Base-by-base conservation (phyloP, 2,888 invertebrate genomes). In the Mactromeris polynyma region DNA sequence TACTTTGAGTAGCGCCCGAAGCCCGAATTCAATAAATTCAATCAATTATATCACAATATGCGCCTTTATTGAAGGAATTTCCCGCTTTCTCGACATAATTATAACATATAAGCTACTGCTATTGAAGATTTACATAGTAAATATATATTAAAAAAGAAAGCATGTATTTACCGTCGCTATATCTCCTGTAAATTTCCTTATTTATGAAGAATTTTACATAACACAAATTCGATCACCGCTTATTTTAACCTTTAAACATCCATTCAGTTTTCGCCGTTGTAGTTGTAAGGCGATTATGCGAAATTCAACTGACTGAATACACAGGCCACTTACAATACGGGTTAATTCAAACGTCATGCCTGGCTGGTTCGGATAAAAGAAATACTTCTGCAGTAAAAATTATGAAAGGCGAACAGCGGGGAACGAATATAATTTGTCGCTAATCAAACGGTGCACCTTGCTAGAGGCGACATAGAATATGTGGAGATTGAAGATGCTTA, bases 281-380 rank as follows among this genome's bases (percentile, higher is more conserved):
- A 36, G 73, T 7, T 83, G 21, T 77, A 77, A 83, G 77, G 26
- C 83, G 83, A 83, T 83, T 83, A 83, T 73, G 19, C 31, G 73
- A 73, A 33, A 77, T 77, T 73, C 83, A 83, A 83, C 83, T 73
- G 83, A 77, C 42, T 83, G 46, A 83, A 73, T 73, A 77, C 83
- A 83, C 73, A 64, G 21, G 31, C 64, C 9, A 82, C 26, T 6
- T 82, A 36, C 21, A 82, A 82, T 82, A 36, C 46, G 77, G 83
- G 83, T 77, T 73, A 77, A 83, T 83, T 83, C 38, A 83, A 83
- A 83, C 46, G 83, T 77, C 26, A 83, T 77, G 83, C 73, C 51
- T 40, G 73, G 73, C 33, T 40, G 21, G 31, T 26, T 36, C 73
- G 46, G 73, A 77, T 83, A 40, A 83, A 83, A 83, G 77, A 36